Base-by-base conservation (phyloP, 2,797 vertebrate species). In the Scolopax rusticola region DNA sequence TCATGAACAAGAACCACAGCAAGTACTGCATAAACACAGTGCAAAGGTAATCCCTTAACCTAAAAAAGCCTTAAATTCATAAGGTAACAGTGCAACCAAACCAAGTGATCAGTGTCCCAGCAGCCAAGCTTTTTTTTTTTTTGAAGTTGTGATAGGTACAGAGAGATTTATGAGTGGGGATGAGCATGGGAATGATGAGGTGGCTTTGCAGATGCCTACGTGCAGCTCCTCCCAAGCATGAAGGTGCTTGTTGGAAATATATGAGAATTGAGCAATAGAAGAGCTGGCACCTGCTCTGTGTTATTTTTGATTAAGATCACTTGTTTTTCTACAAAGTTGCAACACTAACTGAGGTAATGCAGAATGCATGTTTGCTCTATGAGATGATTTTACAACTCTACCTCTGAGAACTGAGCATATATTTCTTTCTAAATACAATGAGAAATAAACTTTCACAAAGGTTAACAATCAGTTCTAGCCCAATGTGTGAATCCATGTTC, bases 221-320 rank as follows among this genome's bases (percentile, higher is more conserved):
- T 24, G 43, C 77, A 94, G 88, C 69, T 87, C 70, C 60, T 93
- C 81, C 60, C 64, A 65, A 77, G 89, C 87, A 57, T 70, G 84
- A 94, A 96, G 92, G 91, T 92, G 75, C 92, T 91, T 81, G 93
- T 71, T 80, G 28, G 40, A 76, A 83, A 87, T 84, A 82, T 14
- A 36, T 63, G 65, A 85, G 50, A 90, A 88, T 23, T 87, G 80
- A 94, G 85, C 51, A 92, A 75, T 1, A 71, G 28, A 76, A 84
- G 64, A 73, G n/a, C 77, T 94, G 93, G 83, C 91, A 95, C 18
- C 59, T 87, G 41, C 57, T 79, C 69, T 5, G 17, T 65, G 36
- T 81, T 87, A 68, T 57, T 90, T 90, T 33, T 96, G 38, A 89
- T 7, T 13, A 91, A 76, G 71, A 71, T 86, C n/a, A 89, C 82